phyloP scores from a whole-genome alignment of 1,140 invertebrate genomes.

The Panagrolaimus sp. region DNA sequence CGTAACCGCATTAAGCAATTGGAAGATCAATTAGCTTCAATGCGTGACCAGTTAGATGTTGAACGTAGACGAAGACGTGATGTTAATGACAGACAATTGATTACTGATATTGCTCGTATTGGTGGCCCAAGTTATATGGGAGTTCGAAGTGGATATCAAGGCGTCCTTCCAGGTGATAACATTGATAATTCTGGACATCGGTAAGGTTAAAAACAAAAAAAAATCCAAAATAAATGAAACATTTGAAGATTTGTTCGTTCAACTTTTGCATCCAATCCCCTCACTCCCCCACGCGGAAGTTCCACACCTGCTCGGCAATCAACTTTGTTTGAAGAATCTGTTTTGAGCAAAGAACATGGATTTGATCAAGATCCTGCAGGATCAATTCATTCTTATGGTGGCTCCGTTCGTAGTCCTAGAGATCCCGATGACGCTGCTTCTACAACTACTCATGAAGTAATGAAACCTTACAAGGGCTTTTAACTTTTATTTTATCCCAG shows the following conservation, averaged over 20 bases:
- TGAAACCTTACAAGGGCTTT: conserved; percentile 14
- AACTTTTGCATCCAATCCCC: conserved; percentile 57
- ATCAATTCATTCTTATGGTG: conserved; percentile 10
- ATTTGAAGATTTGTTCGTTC: conserved; percentile 33
- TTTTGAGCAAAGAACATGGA: conserved; percentile 13
- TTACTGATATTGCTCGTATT: conserved; percentile 46
- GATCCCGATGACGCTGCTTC: conserved; percentile 10
- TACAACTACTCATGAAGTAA: not conserved
- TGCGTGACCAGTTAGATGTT: conserved; percentile 55
- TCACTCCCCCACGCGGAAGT: conserved; percentile 57
- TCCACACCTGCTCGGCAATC: conserved; percentile 52
- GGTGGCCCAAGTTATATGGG: conserved; percentile 47
- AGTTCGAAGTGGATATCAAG: conserved; percentile 19
- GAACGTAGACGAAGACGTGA: conserved; percentile 53
- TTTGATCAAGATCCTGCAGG: conserved; percentile 14
- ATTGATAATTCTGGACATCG: conserved; percentile 44
- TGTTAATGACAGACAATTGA: conserved; percentile 44
- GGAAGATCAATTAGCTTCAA: conserved; percentile 49
- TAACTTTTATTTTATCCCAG: too few species aligned
- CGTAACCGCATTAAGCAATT: conserved; percentile 53
- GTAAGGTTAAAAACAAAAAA: not conserved
- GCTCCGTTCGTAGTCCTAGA: not conserved
- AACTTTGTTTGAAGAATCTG: conserved; percentile 23
- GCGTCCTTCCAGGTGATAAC: conserved; percentile 32
- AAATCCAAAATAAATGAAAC: not conserved